Evolutionary conservation across 2,113 vertebrate genomes (phyloP).

Genomic region (Fulica atra): DNA sequence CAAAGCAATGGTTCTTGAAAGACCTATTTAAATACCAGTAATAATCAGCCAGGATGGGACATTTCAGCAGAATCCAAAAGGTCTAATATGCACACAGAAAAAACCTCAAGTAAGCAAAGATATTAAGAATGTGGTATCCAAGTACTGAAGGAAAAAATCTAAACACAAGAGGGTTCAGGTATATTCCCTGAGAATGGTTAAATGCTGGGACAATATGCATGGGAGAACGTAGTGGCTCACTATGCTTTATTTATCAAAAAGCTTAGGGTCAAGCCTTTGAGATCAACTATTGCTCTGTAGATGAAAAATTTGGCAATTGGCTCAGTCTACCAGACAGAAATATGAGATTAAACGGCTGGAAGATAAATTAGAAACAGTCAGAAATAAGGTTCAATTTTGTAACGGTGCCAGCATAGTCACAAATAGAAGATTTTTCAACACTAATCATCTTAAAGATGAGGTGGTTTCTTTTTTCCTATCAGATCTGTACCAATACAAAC

Average conservation of each 20-base stretch:
- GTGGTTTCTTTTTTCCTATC: background rate
- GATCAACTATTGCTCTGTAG: background rate
- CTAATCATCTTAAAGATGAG: background rate
- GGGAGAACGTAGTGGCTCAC: background rate
- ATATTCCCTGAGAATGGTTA: background rate
- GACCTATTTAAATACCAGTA: background rate
- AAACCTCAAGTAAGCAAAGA: background rate
- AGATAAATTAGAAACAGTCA: constrained; percentile 13
- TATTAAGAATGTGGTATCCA: background rate
- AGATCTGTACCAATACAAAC: background rate
- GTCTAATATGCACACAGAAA: background rate
- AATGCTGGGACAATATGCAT: background rate
- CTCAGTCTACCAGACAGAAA: constrained; percentile 25
- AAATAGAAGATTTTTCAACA: constrained; percentile 21
- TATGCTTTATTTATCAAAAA: background rate
- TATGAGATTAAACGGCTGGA: constrained; percentile 36
- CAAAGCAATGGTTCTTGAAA: background rate
- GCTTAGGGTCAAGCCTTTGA: constrained; percentile 19
- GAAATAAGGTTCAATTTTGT: background rate
- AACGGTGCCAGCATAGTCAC: background rate
- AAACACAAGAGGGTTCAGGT: background rate
- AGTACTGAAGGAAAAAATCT: background rate
- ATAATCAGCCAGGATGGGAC: background rate
- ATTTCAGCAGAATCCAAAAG: background rate
- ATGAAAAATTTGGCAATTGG: constrained; percentile 14